Evolutionary conservation across 1,140 invertebrate species (phyloP).

Genomic region (Scaptomyza montana): DNA sequence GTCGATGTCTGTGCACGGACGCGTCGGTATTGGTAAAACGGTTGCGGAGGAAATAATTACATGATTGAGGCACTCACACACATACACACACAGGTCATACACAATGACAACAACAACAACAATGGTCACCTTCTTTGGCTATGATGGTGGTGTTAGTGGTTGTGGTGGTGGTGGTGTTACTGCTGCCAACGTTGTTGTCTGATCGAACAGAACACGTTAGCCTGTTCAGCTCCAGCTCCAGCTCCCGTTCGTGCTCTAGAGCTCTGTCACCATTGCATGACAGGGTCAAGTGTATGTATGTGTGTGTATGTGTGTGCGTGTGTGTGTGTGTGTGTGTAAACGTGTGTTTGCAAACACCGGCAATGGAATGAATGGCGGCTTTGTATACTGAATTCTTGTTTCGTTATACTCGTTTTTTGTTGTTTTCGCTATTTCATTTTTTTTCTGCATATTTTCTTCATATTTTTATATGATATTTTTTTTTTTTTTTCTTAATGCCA

Average conservation of each 20-base stretch:
- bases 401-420: conserved; percentile 38
- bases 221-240: conserved; percentile 39
- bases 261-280: conserved; percentile 69
- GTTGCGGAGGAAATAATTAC: conserved; percentile 83
- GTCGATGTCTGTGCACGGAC: conserved; percentile 37
- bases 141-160: conserved; percentile 17
- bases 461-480: too few species aligned
- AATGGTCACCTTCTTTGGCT: conserved; percentile 17
- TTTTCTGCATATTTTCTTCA: conserved; percentile 2
- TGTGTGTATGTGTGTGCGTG: conserved; percentile 13
- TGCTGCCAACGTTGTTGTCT: conserved; percentile 60
- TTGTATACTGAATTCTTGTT: conserved; percentile 64
- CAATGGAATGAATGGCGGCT: conserved; percentile 68
- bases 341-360: conserved; percentile 53
- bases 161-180: conserved; percentile 39
- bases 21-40: conserved; percentile 50
- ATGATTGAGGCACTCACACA: conserved; percentile 80
- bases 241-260: conserved; percentile 10
- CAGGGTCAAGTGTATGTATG: conserved; percentile 29
- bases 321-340: conserved; percentile 15
- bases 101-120: conserved; percentile 50
- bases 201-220: conserved; percentile 79
- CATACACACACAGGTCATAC: conserved; percentile 35
- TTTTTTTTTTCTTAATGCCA: conserved; percentile 64
- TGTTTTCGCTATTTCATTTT: conserved; percentile 43